Percentiles rank a stretch among this genome's conserved stretches.
These are phyloP conservation scores for Hepsetus odoe DNA, from an alignment of 2,113 vertebrate species.

Conservation along the genomic window DNA sequence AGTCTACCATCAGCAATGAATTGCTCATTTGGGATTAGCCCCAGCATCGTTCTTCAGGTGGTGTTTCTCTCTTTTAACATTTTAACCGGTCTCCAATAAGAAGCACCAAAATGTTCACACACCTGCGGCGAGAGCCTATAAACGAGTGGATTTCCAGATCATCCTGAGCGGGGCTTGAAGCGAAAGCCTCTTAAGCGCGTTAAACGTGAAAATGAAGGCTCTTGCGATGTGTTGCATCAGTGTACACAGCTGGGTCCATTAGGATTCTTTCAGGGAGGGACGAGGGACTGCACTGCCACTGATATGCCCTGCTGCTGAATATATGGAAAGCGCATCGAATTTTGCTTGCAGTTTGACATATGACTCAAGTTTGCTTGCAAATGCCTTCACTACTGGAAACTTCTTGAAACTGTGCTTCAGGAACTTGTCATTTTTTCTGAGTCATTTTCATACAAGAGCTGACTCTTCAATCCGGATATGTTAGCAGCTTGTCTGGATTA, in stretches of 20 bases:
- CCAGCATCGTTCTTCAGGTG: not conserved
- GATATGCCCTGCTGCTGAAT: not conserved
- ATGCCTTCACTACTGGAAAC: not conserved
- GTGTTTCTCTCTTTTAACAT: not conserved
- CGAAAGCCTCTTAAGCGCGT: constrained; percentile 53
- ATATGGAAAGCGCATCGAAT: constrained; percentile 35
- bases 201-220: constrained; percentile 62
- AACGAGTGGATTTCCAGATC: constrained; percentile 32
- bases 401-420: not conserved
- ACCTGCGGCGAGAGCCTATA: not conserved
- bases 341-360: not conserved
- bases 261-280: not conserved
- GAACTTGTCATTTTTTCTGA: not conserved
- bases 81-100: not conserved
- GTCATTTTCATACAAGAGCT: constrained; percentile 9
- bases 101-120: not conserved
- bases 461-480: not conserved
- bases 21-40: not conserved
- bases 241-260: constrained; percentile 48
- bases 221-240: constrained; percentile 74
- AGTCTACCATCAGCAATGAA: not conserved
- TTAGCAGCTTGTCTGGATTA: not conserved
- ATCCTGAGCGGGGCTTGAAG: constrained; percentile 8
- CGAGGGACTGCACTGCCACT: not conserved
- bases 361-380: not conserved